Evolutionary conservation across 2,888 invertebrate species (phyloP).

Genomic region (Drosophila nr. perissopoda): DNA sequence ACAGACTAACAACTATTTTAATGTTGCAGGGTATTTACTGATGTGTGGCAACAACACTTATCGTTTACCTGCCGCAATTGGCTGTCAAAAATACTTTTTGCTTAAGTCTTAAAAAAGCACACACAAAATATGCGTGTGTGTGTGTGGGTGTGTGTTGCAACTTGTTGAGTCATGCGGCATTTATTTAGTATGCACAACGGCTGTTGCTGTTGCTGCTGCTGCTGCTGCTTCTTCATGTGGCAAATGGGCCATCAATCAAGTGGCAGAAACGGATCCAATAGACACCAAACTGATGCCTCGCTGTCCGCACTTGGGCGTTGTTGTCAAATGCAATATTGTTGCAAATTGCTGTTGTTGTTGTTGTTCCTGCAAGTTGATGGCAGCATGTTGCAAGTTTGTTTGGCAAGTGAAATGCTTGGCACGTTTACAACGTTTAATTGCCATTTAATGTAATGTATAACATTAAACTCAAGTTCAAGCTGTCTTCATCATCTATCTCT

Average conservation of each 20-base stretch:
- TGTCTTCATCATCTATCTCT: not conserved
- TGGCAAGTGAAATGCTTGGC: constrained; percentile 66
- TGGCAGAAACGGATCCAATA: constrained; percentile 48
- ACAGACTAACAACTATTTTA: constrained; percentile 14
- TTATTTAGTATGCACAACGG: constrained; percentile 64
- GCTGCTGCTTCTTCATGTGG: constrained; percentile 13
- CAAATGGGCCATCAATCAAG: constrained; percentile 68
- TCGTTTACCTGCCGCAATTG: constrained; percentile 26
- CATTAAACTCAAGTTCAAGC: constrained; percentile 45
- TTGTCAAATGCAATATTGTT: constrained; percentile 16
- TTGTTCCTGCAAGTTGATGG: constrained; percentile 14
- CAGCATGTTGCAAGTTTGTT: constrained; percentile 66
- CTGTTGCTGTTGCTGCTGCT: constrained; percentile 6
- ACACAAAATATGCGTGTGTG: constrained; percentile 20
- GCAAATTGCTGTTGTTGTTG: constrained; percentile 3
- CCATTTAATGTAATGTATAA: constrained; percentile 67
- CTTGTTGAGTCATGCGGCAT: constrained; percentile 75
- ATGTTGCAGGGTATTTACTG: constrained; percentile 24
- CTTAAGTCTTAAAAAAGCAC: constrained; percentile 5
- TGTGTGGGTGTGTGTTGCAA: constrained; percentile 58
- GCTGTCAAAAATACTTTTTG: constrained; percentile 26
- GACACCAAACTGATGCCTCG: constrained; percentile 21
- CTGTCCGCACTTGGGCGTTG: constrained; percentile 27
- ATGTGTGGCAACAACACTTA: constrained; percentile 22
- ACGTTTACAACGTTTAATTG: constrained; percentile 54